These are phyloP conservation scores for Ranitomeya variabilis DNA, from an alignment of 2,113 vertebrate genomes.

Conservation along the genomic window DNA sequence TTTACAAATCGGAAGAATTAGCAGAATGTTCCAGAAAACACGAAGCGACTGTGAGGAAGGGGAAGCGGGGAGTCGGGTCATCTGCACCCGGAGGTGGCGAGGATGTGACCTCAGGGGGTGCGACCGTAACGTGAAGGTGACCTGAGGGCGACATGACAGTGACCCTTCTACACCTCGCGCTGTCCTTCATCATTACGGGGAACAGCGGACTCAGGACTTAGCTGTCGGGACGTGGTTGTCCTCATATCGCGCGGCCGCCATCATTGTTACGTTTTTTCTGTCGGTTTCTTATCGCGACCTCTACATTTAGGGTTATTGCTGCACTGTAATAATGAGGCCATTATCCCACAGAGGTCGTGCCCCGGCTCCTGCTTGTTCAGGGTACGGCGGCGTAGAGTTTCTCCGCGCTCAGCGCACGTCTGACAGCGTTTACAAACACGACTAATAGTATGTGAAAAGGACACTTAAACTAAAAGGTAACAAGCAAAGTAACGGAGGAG, in stretches of 20 bases:
- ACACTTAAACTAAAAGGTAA: not conserved
- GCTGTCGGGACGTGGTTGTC: not conserved
- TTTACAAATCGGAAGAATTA: constrained; percentile 81
- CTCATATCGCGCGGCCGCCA: not conserved
- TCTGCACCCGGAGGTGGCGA: not conserved
- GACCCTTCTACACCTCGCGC: not conserved
- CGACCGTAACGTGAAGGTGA: not conserved
- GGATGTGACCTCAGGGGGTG: not conserved
- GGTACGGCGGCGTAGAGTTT: not conserved
- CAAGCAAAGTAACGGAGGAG: not conserved
- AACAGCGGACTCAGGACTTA: too few relatives aligned
- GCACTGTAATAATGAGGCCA: not conserved
- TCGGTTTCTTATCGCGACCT: not conserved
- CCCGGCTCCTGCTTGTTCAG: not conserved
- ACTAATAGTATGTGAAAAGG: constrained; percentile 54
- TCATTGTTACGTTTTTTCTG: not conserved
- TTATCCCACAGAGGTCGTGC: not conserved
- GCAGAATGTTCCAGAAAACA: constrained; percentile 71
- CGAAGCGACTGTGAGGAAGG: not conserved
- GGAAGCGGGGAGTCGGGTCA: not conserved
- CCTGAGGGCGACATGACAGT: not conserved
- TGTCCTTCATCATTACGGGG: too few relatives aligned
- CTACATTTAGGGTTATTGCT: not conserved
- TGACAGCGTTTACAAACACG: constrained; percentile 48
- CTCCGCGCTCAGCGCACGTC: not conserved